Conservation (phyloP, 2,888 invertebrate species). For the Leucophenga montana region DNA sequence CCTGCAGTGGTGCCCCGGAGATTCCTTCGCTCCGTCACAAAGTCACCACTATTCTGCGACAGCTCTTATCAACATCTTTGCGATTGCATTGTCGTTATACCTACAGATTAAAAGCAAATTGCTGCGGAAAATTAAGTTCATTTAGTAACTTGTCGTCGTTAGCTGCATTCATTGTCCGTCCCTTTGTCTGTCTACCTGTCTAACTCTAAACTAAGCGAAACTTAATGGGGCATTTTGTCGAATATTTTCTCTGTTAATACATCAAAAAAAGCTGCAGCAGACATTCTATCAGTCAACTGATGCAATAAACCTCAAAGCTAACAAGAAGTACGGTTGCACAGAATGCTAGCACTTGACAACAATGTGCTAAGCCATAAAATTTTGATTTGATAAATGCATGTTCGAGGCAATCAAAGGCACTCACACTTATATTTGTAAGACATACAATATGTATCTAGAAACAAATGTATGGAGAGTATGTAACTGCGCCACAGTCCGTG, state of each 20-base stretch:
- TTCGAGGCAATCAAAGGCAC: slow-evolving; percentile 44
- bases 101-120: slow-evolving; percentile 54
- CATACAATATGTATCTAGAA: not conserved
- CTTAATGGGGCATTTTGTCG: slow-evolving; percentile 24
- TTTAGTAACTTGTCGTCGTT: slow-evolving; percentile 47
- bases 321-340: not conserved
- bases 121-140: slow-evolving; percentile 63
- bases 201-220: slow-evolving; percentile 7
- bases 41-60: not conserved
- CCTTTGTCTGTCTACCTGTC: not conserved
- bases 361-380: slow-evolving; percentile 64
- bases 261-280: slow-evolving; percentile 4
- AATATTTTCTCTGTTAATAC: slow-evolving; percentile 20
- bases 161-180: not conserved
- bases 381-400: slow-evolving; percentile 64
- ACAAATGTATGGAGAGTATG: not conserved
- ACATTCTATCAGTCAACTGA: slow-evolving; percentile 13
- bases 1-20: slow-evolving; percentile 17
- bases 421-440: not conserved
- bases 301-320: slow-evolving; percentile 23
- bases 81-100: slow-evolving; percentile 58
- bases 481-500: not conserved
- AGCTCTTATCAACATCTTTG: not conserved
- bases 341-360: slow-evolving; percentile 55
- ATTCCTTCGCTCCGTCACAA: not conserved